Percentiles rank a stretch among this genome's conserved stretches.
phyloP scores from a whole-genome alignment of 2,113 vertebrate genomes.

The Microtus montanus region DNA sequence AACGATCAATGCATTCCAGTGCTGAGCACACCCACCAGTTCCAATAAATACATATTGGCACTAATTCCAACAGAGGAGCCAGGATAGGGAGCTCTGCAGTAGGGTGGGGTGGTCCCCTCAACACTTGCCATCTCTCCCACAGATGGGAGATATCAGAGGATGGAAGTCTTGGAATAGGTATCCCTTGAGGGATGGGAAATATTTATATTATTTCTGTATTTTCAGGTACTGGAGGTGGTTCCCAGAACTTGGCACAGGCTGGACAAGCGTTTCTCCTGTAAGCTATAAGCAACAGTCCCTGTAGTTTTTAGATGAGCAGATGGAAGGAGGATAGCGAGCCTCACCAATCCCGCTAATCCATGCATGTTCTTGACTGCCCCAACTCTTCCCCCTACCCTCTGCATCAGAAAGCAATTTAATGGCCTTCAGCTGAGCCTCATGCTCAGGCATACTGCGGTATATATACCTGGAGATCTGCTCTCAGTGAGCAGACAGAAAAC shows the following conservation, averaged over 20 bases:
- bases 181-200: not conserved
- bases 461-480: accelerated
- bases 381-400: not conserved
- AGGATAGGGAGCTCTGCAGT: too few species aligned
- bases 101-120: not conserved
- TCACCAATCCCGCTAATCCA: not conserved
- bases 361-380: not conserved
- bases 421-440: too few species aligned
- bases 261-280: too few species aligned
- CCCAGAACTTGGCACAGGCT: not conserved
- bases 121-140: not conserved
- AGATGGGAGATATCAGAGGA: not conserved
- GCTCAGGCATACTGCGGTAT: too few species aligned
- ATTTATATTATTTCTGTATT: not conserved
- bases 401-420: not conserved
- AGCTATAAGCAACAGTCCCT: not conserved
- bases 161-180: not conserved
- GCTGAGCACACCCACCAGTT: not conserved
- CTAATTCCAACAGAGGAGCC: not conserved
- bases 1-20: not conserved
- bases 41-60: not conserved
- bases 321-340: not conserved
- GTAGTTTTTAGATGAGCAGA: not conserved
- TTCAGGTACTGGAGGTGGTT: not conserved
- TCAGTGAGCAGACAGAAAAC: not conserved